Evolutionary conservation across 2,888 invertebrate species (phyloP).

Genomic region (Gerosis bhagava): DNA sequence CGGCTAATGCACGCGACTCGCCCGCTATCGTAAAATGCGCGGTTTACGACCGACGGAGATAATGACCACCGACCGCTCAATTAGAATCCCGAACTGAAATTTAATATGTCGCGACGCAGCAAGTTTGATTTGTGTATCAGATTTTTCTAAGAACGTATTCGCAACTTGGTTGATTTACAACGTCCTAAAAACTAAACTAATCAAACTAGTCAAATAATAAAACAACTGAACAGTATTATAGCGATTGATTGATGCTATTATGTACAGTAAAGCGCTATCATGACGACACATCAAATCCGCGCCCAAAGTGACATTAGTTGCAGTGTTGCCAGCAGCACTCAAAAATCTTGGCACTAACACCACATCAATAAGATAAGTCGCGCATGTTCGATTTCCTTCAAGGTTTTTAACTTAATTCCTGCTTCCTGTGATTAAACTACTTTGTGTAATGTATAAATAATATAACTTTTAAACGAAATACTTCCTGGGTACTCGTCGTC

Average conservation of each 20-base stretch:
- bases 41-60: constrained; percentile 50
- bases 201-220: too few relatives aligned
- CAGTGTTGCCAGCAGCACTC: constrained; percentile 41
- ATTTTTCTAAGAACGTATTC: too few relatives aligned
- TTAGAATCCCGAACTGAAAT: constrained; percentile 43
- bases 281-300: constrained; percentile 34
- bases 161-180: too few relatives aligned
- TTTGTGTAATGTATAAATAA: constrained; percentile 27
- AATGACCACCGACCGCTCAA: constrained; percentile 49
- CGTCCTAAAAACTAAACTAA: too few relatives aligned
- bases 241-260: too few relatives aligned
- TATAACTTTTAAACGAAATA: too few relatives aligned
- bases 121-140: constrained; percentile 4
- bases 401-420: constrained; percentile 41
- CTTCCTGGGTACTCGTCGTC: too few relatives aligned
- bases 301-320: constrained; percentile 38
- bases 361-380: constrained; percentile 26
- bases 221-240: too few relatives aligned
- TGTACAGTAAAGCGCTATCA: too few relatives aligned
- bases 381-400: constrained; percentile 34
- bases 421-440: constrained; percentile 37
- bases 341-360: constrained; percentile 42
- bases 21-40: constrained; percentile 54
- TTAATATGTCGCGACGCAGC: constrained; percentile 33
- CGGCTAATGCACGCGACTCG: constrained; percentile 38